Evolutionary conservation across 2,888 invertebrate species (phyloP).

Genomic region (Hirtodrosophila trivittata): DNA sequence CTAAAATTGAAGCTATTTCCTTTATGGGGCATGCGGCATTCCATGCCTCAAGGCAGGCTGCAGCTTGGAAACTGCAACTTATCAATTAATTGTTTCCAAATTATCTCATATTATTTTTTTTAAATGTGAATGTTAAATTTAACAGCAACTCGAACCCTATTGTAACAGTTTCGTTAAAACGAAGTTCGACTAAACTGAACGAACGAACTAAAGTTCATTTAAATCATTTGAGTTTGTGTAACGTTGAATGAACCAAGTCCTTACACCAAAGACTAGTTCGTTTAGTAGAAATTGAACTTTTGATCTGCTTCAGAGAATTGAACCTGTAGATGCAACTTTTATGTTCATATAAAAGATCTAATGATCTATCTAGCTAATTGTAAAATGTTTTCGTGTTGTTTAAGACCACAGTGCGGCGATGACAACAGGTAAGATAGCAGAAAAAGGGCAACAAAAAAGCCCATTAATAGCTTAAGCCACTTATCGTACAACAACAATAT

Average conservation of each 20-base stretch:
- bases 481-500: conserved; percentile 62
- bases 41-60: conserved; percentile 8
- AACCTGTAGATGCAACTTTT: no score
- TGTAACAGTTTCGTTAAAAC: no score
- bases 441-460: conserved; percentile 62
- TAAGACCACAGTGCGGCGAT: conserved; percentile 58
- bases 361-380: not conserved
- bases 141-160: no score
- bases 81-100: not conserved
- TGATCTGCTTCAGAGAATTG: not conserved
- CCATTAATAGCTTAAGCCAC: conserved; percentile 80
- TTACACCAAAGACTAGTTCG: not conserved
- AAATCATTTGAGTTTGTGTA: no score
- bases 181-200: no score
- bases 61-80: not conserved
- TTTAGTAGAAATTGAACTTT: conserved; percentile 17
- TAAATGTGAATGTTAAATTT: no score
- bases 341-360: not conserved
- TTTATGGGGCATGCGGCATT: conserved; percentile 18
- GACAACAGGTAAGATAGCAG: conserved; percentile 48
- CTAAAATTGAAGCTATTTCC: conserved; percentile 8
- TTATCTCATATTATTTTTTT: not conserved
- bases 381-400: conserved; percentile 6
- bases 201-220: no score
- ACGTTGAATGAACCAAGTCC: no score